Base-by-base conservation (phyloP, 2,113 vertebrate species). In the Callipepla squamata region DNA sequence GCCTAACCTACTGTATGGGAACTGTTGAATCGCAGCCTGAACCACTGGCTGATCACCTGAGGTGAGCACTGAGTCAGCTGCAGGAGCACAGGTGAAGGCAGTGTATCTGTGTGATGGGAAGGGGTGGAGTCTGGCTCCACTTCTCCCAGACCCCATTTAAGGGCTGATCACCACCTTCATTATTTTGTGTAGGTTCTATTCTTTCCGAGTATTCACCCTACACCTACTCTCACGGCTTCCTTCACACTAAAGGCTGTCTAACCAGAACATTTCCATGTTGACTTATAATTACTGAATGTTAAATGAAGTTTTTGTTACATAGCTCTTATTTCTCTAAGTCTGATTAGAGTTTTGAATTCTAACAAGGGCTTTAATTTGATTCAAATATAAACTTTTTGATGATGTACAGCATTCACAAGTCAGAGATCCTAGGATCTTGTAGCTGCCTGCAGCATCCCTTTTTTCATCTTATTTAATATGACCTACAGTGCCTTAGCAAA, bases 391-490 rank as follows among this genome's bases (percentile, higher is more conserved):
- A 74, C 8, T 68, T 85, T 50, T 58, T 36, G 72, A 77, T 21
- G 7, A 59, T 38, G 17, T 69, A 25, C 12, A 73, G 32, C 13
- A 32, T 79, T 80, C 48, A 42, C 30, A 69, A 11, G 21, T 42
- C 51, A 69, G 68, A 58, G 32, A 38, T 78, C 14, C 22, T 51
- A 74, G 72, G 55, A 69, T 92, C 92, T 63, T 30, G 45, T 48
- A 65, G 55, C 55, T 63, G 44, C 51, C 51, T 68, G 9, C 74
- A 36, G 62, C 36, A 48, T 20, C 48, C n/a, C 51, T 75, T 42
- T 59, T 89, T 88, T 85, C 40, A 22, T 91, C 66, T 88, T 66
- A 63, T 80, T 66, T 90, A 83, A 79, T 42, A 15, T 19, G 87
- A 61, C 28, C 38, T 78, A 72, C 32, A 79, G 57, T 80, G 76